phyloP scores from a whole-genome alignment of 2,797 vertebrate genomes.

The Australoheros facetus region DNA sequence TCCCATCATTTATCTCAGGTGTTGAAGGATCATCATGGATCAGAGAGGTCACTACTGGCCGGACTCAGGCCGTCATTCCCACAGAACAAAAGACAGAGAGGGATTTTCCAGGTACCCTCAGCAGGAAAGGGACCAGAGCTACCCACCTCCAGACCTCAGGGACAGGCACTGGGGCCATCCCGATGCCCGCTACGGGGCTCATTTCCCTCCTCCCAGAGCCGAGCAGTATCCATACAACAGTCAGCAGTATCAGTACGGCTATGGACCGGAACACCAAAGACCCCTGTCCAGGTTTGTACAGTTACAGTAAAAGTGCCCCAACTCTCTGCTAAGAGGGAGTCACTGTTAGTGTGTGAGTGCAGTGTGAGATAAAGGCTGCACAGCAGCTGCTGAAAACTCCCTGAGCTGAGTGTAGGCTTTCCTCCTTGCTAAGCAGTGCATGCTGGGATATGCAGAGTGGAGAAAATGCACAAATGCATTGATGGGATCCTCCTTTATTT shows the following conservation, averaged over 20 bases:
- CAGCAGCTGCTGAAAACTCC: not conserved
- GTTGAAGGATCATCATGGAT: slow-evolving; percentile 65
- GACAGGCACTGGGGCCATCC: slow-evolving; percentile 53
- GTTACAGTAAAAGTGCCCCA: not conserved
- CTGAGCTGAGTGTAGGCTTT: not conserved
- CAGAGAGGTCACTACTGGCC: slow-evolving; percentile 57
- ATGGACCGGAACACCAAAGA: slow-evolving; percentile 53
- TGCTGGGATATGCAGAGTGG: not conserved
- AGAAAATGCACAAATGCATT: not conserved
- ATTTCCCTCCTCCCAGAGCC: slow-evolving; percentile 48
- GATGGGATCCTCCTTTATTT: slow-evolving; percentile 35
- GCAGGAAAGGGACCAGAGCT: slow-evolving; percentile 49
- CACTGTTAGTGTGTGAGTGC: not conserved
- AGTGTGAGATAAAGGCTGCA: not conserved
- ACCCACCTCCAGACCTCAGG: slow-evolving; percentile 46
- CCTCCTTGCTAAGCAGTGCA: not conserved
- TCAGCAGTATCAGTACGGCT: slow-evolving; percentile 50
- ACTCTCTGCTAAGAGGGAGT: not conserved
- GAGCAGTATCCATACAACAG: slow-evolving; percentile 52
- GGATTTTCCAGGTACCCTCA: slow-evolving; percentile 51
- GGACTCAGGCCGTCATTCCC: slow-evolving; percentile 33
- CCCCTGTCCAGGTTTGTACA: slow-evolving; percentile 72
- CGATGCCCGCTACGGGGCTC: slow-evolving; percentile 50
- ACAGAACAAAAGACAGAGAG: slow-evolving; percentile 57
- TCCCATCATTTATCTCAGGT: not conserved